Conservation (phyloP, 2,888 invertebrate genomes). For the Scaptomyza tumidula region DNA sequence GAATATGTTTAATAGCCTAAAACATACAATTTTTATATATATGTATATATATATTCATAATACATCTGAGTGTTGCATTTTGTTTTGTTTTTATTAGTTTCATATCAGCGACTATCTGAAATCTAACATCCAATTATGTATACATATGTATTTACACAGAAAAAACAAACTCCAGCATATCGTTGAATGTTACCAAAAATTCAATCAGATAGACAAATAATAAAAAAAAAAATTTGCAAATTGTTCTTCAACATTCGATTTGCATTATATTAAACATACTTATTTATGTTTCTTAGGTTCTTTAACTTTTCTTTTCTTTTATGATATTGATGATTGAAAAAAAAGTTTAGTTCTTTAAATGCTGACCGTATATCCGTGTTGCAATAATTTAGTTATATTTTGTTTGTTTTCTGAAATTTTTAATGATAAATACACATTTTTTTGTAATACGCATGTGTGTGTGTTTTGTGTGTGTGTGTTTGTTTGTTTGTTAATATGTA, state of each 20-base stretch:
- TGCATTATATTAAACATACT: slow-evolving; percentile 19
- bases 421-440: slow-evolving; percentile 40
- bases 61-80: slow-evolving; percentile 28
- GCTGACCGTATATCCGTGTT: slow-evolving; percentile 46
- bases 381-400: slow-evolving; percentile 33
- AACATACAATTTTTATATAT: slow-evolving; percentile 38
- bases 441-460: slow-evolving; percentile 15
- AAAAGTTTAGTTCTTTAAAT: slow-evolving; percentile 34
- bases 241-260: slow-evolving; percentile 1
- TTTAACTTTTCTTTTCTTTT: slow-evolving; percentile 12
- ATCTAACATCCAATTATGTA: slow-evolving; percentile 42
- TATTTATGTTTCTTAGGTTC: slow-evolving; percentile 8
- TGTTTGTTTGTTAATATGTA: slow-evolving; percentile 4
- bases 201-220: slow-evolving; percentile 3
- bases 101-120: slow-evolving; percentile 29
- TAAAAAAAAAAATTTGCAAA: background rate
- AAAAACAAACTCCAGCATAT: slow-evolving; percentile 20
- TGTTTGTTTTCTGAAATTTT: slow-evolving; percentile 36
- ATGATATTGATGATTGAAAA: slow-evolving; percentile 24
- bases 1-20: slow-evolving; percentile 49
- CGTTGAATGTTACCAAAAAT: slow-evolving; percentile 4
- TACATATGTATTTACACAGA: slow-evolving; percentile 53
- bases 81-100: slow-evolving; percentile 33
- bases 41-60: slow-evolving; percentile 28
- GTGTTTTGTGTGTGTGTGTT: slow-evolving; percentile 8